phyloP scores from a whole-genome alignment of 35 echinoderm and acorn worm species.

The Lytechinus pictus region DNA sequence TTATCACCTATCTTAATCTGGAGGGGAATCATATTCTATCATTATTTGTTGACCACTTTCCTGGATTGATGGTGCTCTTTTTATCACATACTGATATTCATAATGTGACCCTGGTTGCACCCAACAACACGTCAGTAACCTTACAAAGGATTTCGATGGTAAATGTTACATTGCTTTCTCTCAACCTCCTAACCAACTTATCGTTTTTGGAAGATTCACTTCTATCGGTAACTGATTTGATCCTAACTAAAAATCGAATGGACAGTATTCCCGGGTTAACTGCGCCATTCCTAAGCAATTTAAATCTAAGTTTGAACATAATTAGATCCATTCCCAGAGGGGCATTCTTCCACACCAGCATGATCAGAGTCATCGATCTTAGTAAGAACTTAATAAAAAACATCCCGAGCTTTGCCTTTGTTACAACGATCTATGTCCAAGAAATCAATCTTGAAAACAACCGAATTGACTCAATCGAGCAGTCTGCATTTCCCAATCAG shows the following conservation, averaged over 20 bases:
- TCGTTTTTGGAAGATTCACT: neutral
- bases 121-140: neutral
- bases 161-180: neutral
- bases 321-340: neutral
- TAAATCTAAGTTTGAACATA: neutral
- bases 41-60: neutral
- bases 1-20: neutral
- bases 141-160: neutral
- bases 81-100: neutral
- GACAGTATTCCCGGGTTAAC: neutral
- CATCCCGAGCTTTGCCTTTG: neutral
- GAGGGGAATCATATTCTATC: neutral
- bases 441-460: neutral
- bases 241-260: neutral
- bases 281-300: neutral
- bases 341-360: neutral
- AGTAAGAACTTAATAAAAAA: neutral
- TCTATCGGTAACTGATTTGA: neutral
- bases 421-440: neutral
- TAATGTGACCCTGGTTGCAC: neutral
- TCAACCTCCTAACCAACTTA: neutral
- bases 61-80: neutral
- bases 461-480: neutral
- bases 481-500: neutral
- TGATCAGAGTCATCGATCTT: neutral